Conservation (phyloP, 2,113 vertebrate genomes). For the Micromys minutus region DNA sequence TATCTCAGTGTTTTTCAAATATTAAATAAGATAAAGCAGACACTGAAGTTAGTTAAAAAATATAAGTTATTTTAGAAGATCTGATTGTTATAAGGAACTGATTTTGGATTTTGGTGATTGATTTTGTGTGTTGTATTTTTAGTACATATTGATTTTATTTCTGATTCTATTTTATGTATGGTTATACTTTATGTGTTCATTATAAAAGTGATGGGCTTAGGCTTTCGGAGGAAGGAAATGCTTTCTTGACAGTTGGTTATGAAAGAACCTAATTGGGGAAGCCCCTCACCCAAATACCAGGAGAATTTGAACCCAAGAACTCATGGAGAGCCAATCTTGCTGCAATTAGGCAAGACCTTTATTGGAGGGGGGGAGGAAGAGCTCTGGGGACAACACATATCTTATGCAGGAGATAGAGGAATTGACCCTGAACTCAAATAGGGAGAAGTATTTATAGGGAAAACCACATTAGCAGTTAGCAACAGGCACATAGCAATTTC, state of each 20-base stretch:
- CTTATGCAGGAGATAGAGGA: no score
- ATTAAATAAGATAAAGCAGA: constrained; percentile 50
- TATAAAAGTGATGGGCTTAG: constrained; percentile 20
- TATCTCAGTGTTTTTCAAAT: constrained; percentile 10
- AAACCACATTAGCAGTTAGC: no score
- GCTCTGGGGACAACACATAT: no score
- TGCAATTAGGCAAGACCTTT: no score
- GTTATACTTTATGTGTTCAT: not conserved
- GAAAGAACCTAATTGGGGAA: no score
- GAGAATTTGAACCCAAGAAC: no score
- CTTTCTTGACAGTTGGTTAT: constrained; percentile 5
- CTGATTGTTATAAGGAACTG: not conserved
- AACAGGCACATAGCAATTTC: no score
- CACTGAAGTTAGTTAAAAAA: not conserved
- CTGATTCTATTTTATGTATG: constrained; percentile 44
- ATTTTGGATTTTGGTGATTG: constrained; percentile 16
- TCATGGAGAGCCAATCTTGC: no score
- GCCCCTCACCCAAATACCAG: no score
- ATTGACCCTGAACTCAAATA: no score
- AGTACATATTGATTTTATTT: not conserved
- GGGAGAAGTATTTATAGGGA: no score
- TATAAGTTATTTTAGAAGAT: constrained; percentile 27
- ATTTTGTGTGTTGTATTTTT: constrained; percentile 34
- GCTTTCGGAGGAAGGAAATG: constrained; percentile 30
- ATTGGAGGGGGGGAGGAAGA: no score